phyloP scores from a whole-genome alignment of 2,113 vertebrate species.

The Pogonocichla stellata region DNA sequence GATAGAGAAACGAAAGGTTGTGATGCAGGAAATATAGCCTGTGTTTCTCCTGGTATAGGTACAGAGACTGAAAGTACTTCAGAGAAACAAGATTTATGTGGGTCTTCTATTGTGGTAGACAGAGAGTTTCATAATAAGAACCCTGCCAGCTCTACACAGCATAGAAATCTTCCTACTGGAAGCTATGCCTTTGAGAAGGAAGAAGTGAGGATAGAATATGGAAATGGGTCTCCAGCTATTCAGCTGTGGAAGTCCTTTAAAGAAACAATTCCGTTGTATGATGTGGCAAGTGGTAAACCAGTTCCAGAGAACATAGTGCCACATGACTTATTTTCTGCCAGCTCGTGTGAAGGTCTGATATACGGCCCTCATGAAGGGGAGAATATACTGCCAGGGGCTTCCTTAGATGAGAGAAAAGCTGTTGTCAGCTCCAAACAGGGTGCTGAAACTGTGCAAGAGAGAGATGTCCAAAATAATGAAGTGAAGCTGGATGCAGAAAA shows the following conservation, averaged over 20 bases:
- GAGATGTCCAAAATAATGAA: conserved; percentile 19
- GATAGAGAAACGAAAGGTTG: conserved; percentile 37
- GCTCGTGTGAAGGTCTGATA: conserved; percentile 52
- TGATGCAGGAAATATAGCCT: conserved; percentile 1
- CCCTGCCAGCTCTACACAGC: conserved; percentile 14
- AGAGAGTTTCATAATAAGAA: conserved; percentile 55
- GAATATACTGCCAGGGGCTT: conserved; percentile 13
- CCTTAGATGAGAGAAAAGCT: conserved; percentile 43
- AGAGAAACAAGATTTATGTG: conserved; percentile 30
- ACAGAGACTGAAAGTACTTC: conserved; percentile 37
- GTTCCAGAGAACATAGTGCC: conserved; percentile 40
- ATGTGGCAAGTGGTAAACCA: conserved; percentile 44
- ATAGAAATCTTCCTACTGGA: conserved; percentile 46
- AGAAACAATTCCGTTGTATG: conserved; percentile 62
- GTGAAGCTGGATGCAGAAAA: conserved; percentile 29
- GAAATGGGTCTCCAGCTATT: conserved; percentile 56
- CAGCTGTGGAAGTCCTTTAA: conserved; percentile 70
- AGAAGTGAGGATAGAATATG: conserved; percentile 58
- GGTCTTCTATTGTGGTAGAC: conserved; percentile 47
- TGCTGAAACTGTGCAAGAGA: conserved; percentile 22
- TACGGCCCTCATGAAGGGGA: conserved; percentile 9
- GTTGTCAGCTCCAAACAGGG: background rate
- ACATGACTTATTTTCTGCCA: conserved; percentile 38
- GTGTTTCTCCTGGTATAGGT: conserved; percentile 51
- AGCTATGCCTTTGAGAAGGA: conserved; percentile 69